phyloP scores from a whole-genome alignment of 2,888 invertebrate genomes.

The Pinctada fucata region DNA sequence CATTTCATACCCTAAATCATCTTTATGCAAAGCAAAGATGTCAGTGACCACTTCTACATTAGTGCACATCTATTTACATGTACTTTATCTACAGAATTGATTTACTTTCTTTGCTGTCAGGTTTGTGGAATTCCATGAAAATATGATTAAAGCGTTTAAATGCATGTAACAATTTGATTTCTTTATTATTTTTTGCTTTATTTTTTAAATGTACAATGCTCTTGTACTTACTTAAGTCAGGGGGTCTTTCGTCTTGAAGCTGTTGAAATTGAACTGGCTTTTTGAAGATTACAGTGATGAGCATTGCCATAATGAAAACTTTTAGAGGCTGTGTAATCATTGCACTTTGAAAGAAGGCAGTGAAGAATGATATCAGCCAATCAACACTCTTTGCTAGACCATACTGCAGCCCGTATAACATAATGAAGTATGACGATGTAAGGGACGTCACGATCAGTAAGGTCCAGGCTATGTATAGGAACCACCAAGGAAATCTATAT shows the following conservation, averaged over 20 bases:
- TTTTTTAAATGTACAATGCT: too few species aligned
- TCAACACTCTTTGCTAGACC: conserved; percentile 65
- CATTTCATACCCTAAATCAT: too few species aligned
- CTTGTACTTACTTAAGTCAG: background rate
- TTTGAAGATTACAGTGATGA: conserved; percentile 58
- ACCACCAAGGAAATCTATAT: conserved; percentile 70
- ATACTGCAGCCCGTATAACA: conserved; percentile 70
- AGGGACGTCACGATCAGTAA: conserved; percentile 54
- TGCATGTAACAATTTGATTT: too few species aligned
- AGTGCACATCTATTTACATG: too few species aligned
- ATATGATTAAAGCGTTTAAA: too few species aligned
- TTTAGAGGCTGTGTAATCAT: conserved; percentile 63
- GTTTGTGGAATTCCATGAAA: too few species aligned
- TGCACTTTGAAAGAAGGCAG: conserved; percentile 63
- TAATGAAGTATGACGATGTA: conserved; percentile 65
- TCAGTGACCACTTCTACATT: too few species aligned
- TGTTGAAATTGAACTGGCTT: conserved; percentile 52
- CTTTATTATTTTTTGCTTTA: too few species aligned
- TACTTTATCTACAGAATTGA: too few species aligned
- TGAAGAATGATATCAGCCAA: conserved; percentile 69
- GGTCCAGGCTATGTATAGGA: conserved; percentile 64
- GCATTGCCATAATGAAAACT: conserved; percentile 53
- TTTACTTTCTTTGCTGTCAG: too few species aligned
- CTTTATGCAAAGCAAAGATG: too few species aligned
- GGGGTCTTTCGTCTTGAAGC: background rate